A percentile compares a stretch with the other conserved stretches of the same genome.
phyloP scores from a whole-genome alignment of 2,888 invertebrate species.

The Miltochrista miniata region DNA sequence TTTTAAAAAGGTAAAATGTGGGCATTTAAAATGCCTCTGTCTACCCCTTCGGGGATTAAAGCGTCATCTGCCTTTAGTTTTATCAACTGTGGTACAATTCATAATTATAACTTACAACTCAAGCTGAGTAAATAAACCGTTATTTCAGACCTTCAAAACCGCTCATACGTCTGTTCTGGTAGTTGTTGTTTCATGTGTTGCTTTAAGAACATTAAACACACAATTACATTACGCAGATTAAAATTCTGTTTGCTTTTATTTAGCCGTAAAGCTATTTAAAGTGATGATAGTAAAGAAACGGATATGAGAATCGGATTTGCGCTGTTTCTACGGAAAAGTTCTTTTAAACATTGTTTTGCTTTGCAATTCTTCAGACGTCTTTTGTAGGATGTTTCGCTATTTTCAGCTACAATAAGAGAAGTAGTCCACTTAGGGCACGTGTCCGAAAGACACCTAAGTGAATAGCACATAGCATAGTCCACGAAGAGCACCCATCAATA shows the following conservation, averaged over 20 bases:
- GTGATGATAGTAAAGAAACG: neutral
- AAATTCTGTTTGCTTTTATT: neutral
- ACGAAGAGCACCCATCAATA: too few species aligned
- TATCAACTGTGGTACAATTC: neutral
- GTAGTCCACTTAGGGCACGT: too few species aligned
- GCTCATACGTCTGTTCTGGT: neutral
- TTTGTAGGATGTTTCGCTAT: neutral
- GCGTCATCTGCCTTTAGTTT: too few species aligned
- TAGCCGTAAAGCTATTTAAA: neutral
- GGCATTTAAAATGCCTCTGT: too few species aligned
- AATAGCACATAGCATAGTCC: too few species aligned
- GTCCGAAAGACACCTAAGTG: too few species aligned
- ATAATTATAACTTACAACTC: conserved; percentile 6
- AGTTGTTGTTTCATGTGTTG: conserved; percentile 6
- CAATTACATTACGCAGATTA: conserved; percentile 8
- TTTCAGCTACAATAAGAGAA: too few species aligned
- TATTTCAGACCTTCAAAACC: conserved; percentile 7
- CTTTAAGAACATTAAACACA: conserved; percentile 6
- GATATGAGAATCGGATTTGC: neutral
- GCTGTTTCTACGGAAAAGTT: too few species aligned
- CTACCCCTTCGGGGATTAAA: too few species aligned
- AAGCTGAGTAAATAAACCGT: conserved; percentile 8
- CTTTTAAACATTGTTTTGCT: too few species aligned
- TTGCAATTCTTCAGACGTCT: too few species aligned
- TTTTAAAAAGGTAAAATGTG: too few species aligned